Base-by-base conservation (phyloP, 2,888 invertebrate species). In the Ichneumoninae sp. region DNA sequence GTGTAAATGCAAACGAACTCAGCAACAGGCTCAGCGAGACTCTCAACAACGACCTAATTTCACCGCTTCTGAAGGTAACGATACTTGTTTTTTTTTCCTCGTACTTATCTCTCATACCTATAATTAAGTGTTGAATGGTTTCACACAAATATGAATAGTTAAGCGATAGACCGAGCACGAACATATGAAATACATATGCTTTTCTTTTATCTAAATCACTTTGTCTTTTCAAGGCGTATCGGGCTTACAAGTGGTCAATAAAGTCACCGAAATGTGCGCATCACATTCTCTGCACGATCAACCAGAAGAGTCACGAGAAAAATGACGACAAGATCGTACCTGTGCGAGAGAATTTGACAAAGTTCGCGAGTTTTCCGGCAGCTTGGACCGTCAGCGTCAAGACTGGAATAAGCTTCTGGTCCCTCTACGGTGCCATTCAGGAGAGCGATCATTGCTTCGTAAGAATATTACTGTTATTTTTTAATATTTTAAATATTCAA, bases 21-120 rank as follows among this genome's bases (percentile, higher is more conserved):
- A 97, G 97, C 13, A 96, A 96, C 92, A 96, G 96, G 89, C 93
- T 98, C 83, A 97, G 97, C 0, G 97, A 97, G 91, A 96, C 97
- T 0, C 95, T 98, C 71, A 97, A 97, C 93, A 94, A 97, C 90
- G 97, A 97, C 94, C 95, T 97, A 82, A 97, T 97, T 74, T 97
- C 97, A 91, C 97, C 97, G 0, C 95, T 97, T 36, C 95, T 97
- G n/a, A 95, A 92, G 90, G 93, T 93, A 89, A 87, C 57, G 66
- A 54, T 16, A 54, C 8, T 5, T 26, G 4, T 13, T 66, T 60
- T 68, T 36, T 57, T 62, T 60, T 71, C 33, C n/a, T 36, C 10
- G 10, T 19, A 30, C 30, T 60, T 47, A 47, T 47, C 13, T 47
- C 44, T 47, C 13, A 16, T 16, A 4, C 13, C 44, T 47, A 47